phyloP scores from a whole-genome alignment of 2,113 vertebrate genomes.

The Apeltes quadracus region DNA sequence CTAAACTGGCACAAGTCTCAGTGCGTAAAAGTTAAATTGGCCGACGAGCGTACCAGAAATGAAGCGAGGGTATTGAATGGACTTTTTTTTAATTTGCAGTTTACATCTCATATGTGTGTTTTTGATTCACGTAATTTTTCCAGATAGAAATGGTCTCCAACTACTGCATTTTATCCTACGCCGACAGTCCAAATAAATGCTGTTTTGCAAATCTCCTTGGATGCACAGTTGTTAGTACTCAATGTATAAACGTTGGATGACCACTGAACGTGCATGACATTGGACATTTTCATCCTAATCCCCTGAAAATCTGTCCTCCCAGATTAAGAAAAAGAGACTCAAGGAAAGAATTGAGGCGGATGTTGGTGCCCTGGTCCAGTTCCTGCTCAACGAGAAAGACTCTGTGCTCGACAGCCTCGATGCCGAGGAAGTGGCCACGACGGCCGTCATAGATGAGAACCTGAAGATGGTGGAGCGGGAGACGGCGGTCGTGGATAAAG shows the following conservation, averaged over 20 bases:
- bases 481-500: slow-evolving; percentile 65
- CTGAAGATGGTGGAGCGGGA: slow-evolving; percentile 67
- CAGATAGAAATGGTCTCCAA: neutral
- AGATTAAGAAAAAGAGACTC: slow-evolving; percentile 79
- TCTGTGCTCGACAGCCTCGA: slow-evolving; percentile 79
- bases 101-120: neutral
- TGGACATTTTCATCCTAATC: neutral
- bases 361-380: slow-evolving; percentile 81
- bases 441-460: slow-evolving; percentile 77
- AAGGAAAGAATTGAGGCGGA: slow-evolving; percentile 83
- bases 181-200: neutral
- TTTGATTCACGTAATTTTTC: neutral
- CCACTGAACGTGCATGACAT: neutral
- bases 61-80: slow-evolving; percentile 70
- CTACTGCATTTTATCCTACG: neutral
- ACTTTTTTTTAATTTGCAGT: neutral
- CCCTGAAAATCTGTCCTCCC: neutral
- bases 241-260: neutral
- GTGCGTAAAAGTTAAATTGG: slow-evolving; percentile 64
- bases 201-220: neutral
- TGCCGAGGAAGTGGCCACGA: slow-evolving; percentile 69
- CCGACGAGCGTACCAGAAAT: slow-evolving; percentile 75
- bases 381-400: slow-evolving; percentile 81
- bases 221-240: neutral
- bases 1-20: slow-evolving; percentile 80